Conservation (phyloP, 2,888 invertebrate genomes). For the Latrodectus elegans region DNA sequence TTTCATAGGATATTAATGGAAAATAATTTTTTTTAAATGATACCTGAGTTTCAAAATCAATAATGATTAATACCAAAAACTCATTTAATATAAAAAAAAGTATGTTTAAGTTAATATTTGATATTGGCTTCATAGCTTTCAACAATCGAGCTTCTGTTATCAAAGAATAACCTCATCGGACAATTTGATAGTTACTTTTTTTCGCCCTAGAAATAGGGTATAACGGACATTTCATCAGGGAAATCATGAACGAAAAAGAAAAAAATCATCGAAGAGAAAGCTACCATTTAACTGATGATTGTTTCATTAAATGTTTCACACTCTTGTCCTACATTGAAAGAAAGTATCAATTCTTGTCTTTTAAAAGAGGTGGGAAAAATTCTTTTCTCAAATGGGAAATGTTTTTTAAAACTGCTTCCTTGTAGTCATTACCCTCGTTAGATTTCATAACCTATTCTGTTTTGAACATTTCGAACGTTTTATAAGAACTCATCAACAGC, state of each 20-base stretch:
- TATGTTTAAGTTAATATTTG: too few relatives aligned
- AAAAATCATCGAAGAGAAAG: conserved; percentile 22
- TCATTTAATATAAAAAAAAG: too few relatives aligned
- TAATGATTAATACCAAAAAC: too few relatives aligned
- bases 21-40: too few relatives aligned
- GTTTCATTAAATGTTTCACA: conserved; percentile 47
- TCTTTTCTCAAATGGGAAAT: conserved; percentile 20
- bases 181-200: not conserved
- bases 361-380: conserved; percentile 23
- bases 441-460: not conserved
- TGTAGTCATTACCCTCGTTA: conserved; percentile 25
- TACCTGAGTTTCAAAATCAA: too few relatives aligned
- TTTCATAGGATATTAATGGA: too few relatives aligned
- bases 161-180: too few relatives aligned
- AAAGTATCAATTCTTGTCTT: conserved; percentile 25
- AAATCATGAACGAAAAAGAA: not conserved
- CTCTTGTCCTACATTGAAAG: conserved; percentile 31
- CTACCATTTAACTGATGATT: conserved; percentile 32
- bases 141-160: too few relatives aligned
- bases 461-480: not conserved
- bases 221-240: not conserved
- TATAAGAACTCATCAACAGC: too few relatives aligned
- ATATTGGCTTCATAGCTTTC: too few relatives aligned
- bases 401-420: conserved; percentile 21
- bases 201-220: not conserved